phyloP scores from a whole-genome alignment of 1,140 invertebrate genomes.

The Octopus sinensis region DNA sequence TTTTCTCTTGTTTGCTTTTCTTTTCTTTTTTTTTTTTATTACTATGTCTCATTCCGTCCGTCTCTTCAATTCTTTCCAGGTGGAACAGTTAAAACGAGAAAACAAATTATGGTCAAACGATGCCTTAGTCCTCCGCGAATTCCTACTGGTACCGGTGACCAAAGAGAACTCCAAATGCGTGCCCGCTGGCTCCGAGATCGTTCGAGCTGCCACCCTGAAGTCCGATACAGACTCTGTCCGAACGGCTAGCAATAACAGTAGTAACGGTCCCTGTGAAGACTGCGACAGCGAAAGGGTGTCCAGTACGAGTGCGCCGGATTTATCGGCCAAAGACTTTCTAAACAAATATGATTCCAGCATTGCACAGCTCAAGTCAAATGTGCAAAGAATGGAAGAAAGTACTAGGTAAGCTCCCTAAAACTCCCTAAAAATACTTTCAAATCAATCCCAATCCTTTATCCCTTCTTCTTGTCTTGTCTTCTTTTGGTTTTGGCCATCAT shows the following conservation, averaged over 20 bases:
- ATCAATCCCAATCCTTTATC: no score
- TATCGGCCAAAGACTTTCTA: conserved; percentile 39
- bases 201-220: conserved; percentile 26
- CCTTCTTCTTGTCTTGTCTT: no score
- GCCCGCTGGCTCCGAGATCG: conserved; percentile 33
- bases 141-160: conserved; percentile 39
- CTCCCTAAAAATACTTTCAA: not conserved
- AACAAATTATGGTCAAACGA: conserved; percentile 51
- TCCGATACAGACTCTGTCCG: conserved; percentile 19
- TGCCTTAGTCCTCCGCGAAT: conserved; percentile 41
- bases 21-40: not conserved
- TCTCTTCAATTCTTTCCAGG: conserved; percentile 26
- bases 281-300: not conserved
- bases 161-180: conserved; percentile 30
- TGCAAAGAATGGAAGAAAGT: conserved; percentile 42
- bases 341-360: conserved; percentile 46
- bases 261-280: not conserved
- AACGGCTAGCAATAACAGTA: not conserved
- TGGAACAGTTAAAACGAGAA: conserved; percentile 41
- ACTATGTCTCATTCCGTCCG: not conserved
- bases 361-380: conserved; percentile 42
- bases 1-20: not conserved
- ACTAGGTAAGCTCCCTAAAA: conserved; percentile 27
- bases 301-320: conserved; percentile 13
- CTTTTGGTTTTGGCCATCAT: no score